Conservation (phyloP, 2,113 vertebrate species). For the Corvus moneduloides region DNA sequence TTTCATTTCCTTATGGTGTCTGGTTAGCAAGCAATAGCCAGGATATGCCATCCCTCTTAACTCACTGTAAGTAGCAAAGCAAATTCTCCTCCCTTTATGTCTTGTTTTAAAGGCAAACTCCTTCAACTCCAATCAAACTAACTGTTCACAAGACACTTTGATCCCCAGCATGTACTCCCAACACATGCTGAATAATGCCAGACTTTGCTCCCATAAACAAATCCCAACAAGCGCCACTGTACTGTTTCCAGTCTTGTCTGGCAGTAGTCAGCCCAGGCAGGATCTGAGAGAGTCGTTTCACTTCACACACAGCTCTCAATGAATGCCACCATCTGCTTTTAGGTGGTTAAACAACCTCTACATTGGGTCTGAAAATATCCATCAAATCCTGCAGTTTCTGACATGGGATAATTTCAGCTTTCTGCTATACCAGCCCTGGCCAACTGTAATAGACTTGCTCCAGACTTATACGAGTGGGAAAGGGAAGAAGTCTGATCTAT, state of each 20-base stretch:
- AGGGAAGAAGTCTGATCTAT: neutral
- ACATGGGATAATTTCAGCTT: neutral
- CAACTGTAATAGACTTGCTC: neutral
- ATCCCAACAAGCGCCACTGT: neutral
- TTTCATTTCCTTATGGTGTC: neutral
- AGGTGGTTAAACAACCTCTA: constrained; percentile 10
- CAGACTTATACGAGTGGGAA: neutral
- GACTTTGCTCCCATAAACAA: neutral
- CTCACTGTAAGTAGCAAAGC: neutral
- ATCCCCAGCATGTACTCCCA: neutral
- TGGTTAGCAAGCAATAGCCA: constrained; percentile 24
- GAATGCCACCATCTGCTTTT: neutral
- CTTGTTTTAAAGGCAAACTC: neutral
- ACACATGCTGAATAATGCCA: neutral
- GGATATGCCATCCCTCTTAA: neutral
- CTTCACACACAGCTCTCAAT: neutral
- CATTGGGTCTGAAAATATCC: neutral
- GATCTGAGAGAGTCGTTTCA: neutral
- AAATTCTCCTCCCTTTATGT: neutral
- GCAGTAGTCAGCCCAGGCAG: neutral
- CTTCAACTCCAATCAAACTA: neutral
- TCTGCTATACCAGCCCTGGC: neutral
- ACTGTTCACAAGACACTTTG: neutral
- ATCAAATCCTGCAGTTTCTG: neutral
- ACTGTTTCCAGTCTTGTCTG: neutral